Conservation (phyloP, 2,113 vertebrate genomes). For the Chionomys nivalis region DNA sequence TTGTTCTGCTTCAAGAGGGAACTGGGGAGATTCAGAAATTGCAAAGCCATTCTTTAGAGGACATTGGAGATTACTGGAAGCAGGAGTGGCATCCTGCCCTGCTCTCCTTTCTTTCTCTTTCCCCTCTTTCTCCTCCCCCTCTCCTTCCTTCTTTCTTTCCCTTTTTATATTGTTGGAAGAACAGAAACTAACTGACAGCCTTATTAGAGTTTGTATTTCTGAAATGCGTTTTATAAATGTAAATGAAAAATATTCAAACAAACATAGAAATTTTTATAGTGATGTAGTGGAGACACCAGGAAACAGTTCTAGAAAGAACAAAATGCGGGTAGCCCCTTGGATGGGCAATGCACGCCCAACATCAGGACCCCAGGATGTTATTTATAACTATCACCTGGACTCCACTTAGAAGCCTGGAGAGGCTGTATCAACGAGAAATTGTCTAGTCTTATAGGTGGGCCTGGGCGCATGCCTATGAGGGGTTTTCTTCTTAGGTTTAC, state of each 20-base stretch:
- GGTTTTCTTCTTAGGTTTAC: not conserved
- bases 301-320: not conserved
- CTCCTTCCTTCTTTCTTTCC: no score
- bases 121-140: not conserved
- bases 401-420: not conserved
- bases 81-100: not conserved
- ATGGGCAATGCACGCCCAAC: not conserved
- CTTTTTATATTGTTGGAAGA: not conserved
- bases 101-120: not conserved
- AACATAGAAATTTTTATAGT: not conserved
- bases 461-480: not conserved
- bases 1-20: slow-evolving; percentile 60
- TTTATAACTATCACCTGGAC: not conserved
- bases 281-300: not conserved
- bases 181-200: slow-evolving; percentile 16
- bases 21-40: slow-evolving; percentile 49
- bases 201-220: not conserved
- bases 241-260: not conserved
- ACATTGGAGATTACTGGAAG: slow-evolving; percentile 47
- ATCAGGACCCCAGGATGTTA: not conserved
- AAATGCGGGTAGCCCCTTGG: not conserved
- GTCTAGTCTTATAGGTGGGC: not conserved
- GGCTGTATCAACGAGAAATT: not conserved
- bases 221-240: not conserved
- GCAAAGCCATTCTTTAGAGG: slow-evolving; percentile 53